A percentile compares a stretch with the other conserved stretches of the same genome.
These are phyloP conservation scores for Isoperla grammatica DNA, from an alignment of 2,888 invertebrate genomes.

Conservation along the genomic window DNA sequence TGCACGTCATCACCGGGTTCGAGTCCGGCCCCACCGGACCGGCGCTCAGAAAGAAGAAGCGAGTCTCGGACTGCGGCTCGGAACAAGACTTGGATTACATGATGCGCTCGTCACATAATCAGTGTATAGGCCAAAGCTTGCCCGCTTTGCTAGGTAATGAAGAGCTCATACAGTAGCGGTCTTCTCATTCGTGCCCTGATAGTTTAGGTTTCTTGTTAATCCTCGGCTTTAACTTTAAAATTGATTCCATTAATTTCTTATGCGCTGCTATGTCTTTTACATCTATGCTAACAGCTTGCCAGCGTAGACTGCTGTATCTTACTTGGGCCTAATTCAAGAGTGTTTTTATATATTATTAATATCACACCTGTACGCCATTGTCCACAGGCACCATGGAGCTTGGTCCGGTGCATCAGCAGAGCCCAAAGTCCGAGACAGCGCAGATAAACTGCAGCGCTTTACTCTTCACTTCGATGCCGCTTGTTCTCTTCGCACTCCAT, in stretches of 20 bases:
- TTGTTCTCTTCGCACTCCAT: conserved; percentile 76
- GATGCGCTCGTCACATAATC: conserved; percentile 54
- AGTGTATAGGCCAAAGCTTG: conserved; percentile 45
- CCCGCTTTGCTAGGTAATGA: conserved; percentile 45
- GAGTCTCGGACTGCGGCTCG: conserved; percentile 69
- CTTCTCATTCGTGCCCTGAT: conserved; percentile 19
- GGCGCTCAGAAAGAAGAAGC: conserved; percentile 63
- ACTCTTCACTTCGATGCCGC: conserved; percentile 66
- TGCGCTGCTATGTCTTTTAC: too few relatives aligned
- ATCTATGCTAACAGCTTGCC: too few relatives aligned
- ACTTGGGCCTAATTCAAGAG: too few relatives aligned
- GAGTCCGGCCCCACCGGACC: conserved; percentile 45
- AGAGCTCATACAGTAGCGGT: too few relatives aligned
- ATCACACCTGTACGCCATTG: too few relatives aligned
- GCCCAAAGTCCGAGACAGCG: conserved; percentile 31
- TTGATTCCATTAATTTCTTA: too few relatives aligned
- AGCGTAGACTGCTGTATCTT: too few relatives aligned
- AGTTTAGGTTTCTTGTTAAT: too few relatives aligned
- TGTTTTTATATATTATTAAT: too few relatives aligned
- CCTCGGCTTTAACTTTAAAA: too few relatives aligned
- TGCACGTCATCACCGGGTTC: conserved; percentile 49
- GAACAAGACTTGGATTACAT: conserved; percentile 79
- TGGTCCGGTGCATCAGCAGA: not conserved
- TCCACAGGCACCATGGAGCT: too few relatives aligned
- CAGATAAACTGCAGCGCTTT: conserved; percentile 58